Percentiles rank a stretch among this genome's conserved stretches.
phyloP scores from a whole-genome alignment of 2,113 vertebrate genomes.

The Microcebus murinus region DNA sequence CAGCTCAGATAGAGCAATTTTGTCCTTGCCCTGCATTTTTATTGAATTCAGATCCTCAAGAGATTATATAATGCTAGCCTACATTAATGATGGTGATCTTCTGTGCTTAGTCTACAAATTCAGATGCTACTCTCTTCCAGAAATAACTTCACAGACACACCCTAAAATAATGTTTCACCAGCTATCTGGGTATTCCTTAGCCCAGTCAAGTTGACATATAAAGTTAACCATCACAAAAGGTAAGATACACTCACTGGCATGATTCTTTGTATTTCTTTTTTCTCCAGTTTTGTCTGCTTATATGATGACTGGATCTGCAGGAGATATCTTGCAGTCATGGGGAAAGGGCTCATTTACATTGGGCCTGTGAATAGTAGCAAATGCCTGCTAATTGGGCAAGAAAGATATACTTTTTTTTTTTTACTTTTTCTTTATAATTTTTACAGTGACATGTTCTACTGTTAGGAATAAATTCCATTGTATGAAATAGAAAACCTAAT shows the following conservation, averaged over 20 bases:
- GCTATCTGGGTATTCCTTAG: not conserved
- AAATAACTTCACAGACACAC: not conserved
- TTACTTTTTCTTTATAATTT: not conserved
- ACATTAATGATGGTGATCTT: not conserved
- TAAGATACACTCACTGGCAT: not conserved
- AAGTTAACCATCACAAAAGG: not conserved
- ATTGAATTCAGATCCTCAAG: not conserved
- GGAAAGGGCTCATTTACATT: not conserved
- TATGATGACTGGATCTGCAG: not conserved
- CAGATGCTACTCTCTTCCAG: not conserved
- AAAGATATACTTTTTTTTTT: not conserved
- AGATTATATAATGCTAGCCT: not conserved
- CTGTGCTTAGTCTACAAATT: not conserved
- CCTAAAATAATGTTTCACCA: not conserved
- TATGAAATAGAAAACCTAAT: not conserved
- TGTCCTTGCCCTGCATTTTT: not conserved
- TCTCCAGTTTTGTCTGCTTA: not conserved
- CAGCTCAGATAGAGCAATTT: not conserved
- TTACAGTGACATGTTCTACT: not conserved
- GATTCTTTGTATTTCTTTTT: not conserved
- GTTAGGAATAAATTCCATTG: not conserved
- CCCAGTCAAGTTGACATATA: not conserved
- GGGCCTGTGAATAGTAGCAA: not conserved
- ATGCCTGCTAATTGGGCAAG: not conserved
- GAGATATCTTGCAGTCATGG: not conserved